Base-by-base conservation (phyloP, 2,113 vertebrate species). In the Delphinapterus leucas region DNA sequence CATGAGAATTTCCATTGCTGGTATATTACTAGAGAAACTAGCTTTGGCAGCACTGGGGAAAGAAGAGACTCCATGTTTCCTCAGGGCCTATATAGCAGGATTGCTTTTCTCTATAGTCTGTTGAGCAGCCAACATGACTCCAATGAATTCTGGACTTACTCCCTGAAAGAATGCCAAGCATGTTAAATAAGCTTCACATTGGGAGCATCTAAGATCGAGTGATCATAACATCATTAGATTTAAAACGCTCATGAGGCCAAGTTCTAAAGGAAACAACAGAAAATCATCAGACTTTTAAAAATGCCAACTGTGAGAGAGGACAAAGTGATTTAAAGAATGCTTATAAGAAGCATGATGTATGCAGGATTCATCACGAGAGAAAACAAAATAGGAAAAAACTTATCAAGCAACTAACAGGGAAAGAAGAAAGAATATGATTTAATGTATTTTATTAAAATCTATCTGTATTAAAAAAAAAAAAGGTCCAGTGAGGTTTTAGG, bases 211-310 rank as follows among this genome's bases (percentile, higher is more conserved):
- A 71, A 79, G 97, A 98, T 96, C 12, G 0, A 97, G 88, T 65
- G 93, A 97, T 97, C 97, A 97, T 86, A 97, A 80, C 92, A 90
- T 96, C 89, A 92, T 97, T 97, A 97, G 93, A 97, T 97, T 98
- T 96, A 90, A 97, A 98, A 95, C 91, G 49, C 93, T 94, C 71
- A 18, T 21, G 89, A 95, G 93, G 67, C 83, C 61, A 74, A 93
- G 76, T 90, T 95, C 55, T 93, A 82, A 96, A 94, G 74, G 61
- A 97, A 97, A 73, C 82, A 90, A 96, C 76, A 94, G 71, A 80
- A 90, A 93, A 96, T 96, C 36, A 94, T 33, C 74, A 90, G 76
- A 88, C 83, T 79, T 88, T 49, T 65, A 33, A 86, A 96, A 87
- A 73, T 67, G 79, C 65, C 87, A 96, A 79, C 80, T 90, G 33